phyloP scores from a whole-genome alignment of 2,888 invertebrate genomes.

The Hylaea fasciaria region DNA sequence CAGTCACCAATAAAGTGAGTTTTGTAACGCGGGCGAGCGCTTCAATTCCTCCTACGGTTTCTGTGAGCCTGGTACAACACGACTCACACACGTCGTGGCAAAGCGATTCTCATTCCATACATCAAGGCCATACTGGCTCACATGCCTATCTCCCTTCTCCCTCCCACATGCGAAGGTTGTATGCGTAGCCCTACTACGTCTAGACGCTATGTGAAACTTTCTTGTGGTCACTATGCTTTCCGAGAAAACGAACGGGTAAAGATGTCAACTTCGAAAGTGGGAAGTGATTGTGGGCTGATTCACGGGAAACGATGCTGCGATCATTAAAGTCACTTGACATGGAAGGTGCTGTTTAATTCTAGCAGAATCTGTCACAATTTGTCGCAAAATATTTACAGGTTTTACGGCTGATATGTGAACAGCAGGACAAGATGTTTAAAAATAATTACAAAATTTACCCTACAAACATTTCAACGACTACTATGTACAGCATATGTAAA shows the following conservation, averaged over 20 bases:
- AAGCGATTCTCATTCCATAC: constrained; percentile 68
- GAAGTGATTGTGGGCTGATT: constrained; percentile 28
- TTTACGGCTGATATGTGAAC: background rate
- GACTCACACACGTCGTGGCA: constrained; percentile 72
- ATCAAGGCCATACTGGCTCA: constrained; percentile 72
- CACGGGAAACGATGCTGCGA: constrained; percentile 10
- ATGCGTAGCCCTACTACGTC: constrained; percentile 55
- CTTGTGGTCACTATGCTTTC: constrained; percentile 65
- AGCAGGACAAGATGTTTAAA: no score
- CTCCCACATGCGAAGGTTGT: constrained; percentile 54
- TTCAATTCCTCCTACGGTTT: constrained; percentile 50
- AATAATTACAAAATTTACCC: no score
- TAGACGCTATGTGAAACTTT: constrained; percentile 71
- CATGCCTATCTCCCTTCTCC: constrained; percentile 53
- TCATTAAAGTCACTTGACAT: constrained; percentile 1
- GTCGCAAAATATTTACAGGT: background rate
- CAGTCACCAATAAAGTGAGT: constrained; percentile 28
- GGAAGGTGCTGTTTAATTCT: background rate
- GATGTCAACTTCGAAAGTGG: constrained; percentile 41
- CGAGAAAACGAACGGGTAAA: constrained; percentile 53
- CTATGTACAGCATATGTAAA: no score
- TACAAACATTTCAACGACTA: no score
- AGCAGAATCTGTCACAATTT: background rate
- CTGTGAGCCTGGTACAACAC: constrained; percentile 72
- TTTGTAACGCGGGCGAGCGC: constrained; percentile 33